Percentiles rank a stretch among this genome's conserved stretches.
Evolutionary conservation across 2,888 invertebrate species (phyloP).

Genomic region (Hypselothyrea guttata): DNA sequence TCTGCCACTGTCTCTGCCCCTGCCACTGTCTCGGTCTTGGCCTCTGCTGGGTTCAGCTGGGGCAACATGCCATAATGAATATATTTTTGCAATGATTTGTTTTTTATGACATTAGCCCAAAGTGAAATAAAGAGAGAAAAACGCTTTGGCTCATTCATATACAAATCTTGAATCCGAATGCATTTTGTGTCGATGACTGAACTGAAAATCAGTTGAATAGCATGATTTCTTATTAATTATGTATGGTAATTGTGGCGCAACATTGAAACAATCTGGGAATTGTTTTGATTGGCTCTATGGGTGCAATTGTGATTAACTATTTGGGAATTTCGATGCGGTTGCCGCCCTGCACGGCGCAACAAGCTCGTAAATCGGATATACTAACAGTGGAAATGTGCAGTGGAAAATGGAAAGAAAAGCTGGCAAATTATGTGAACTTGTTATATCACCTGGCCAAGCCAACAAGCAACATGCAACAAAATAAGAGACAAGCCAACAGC

Average conservation of each 20-base stretch:
- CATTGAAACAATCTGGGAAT: constrained; percentile 39
- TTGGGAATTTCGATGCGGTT: constrained; percentile 51
- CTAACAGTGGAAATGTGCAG: constrained; percentile 26
- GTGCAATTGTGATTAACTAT: constrained; percentile 38
- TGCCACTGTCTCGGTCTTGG: too few relatives aligned
- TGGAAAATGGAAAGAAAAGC: constrained; percentile 65
- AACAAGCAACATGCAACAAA: constrained; percentile 7
- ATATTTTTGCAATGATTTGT: constrained; percentile 13
- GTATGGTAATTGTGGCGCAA: constrained; percentile 55
- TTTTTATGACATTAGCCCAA: constrained; percentile 3
- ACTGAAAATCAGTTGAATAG: constrained; percentile 1
- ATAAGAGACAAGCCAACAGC: constrained; percentile 35
- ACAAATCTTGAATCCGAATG: too few relatives aligned
- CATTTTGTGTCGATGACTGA: constrained; percentile 3
- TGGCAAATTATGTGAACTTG: constrained; percentile 65
- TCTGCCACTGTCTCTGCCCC: too few relatives aligned
- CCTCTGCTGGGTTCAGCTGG: constrained; percentile 11
- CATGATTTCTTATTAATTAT: constrained; percentile 63
- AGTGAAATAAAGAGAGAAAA: too few relatives aligned
- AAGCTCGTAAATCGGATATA: constrained; percentile 22
- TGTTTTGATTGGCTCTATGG: constrained; percentile 37
- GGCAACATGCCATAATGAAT: constrained; percentile 22
- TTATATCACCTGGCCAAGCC: constrained; percentile 62
- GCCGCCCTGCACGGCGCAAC: constrained; percentile 42
- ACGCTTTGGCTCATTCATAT: too few relatives aligned